Conservation (phyloP, 2,888 invertebrate genomes). For the Caenorhabditis afra region DNA sequence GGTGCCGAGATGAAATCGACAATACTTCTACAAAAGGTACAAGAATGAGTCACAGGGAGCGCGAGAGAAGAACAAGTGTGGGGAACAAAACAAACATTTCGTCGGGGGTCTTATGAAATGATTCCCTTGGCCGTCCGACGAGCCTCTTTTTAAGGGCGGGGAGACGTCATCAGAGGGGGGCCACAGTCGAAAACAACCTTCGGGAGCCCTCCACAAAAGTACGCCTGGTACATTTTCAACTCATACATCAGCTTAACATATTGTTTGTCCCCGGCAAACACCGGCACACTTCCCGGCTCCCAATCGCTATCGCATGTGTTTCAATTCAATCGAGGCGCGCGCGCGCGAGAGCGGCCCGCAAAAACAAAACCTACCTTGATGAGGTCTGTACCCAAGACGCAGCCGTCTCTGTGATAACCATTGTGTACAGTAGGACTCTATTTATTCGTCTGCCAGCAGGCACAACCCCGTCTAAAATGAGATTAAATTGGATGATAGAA, state of each 20-base stretch:
- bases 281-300: not conserved
- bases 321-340: slow-evolving; percentile 2
- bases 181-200: slow-evolving; percentile 7
- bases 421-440: slow-evolving; percentile 33
- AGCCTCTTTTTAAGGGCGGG: not conserved
- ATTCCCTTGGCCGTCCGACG: not conserved
- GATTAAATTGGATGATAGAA: slow-evolving; percentile 44
- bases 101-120: slow-evolving; percentile 39
- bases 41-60: not conserved
- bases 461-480: slow-evolving; percentile 38
- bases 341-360: no score
- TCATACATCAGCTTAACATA: slow-evolving; percentile 16
- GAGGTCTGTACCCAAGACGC: slow-evolving; percentile 61
- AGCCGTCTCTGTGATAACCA: slow-evolving; percentile 67
- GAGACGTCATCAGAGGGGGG: slow-evolving; percentile 19
- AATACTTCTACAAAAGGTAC: slow-evolving; percentile 51
- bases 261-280: slow-evolving; percentile 13
- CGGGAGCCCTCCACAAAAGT: not conserved
- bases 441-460: slow-evolving; percentile 24
- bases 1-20: slow-evolving; percentile 61
- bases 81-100: slow-evolving; percentile 37
- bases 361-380: slow-evolving; percentile 60
- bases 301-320: slow-evolving; percentile 13
- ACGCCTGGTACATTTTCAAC: slow-evolving; percentile 4
- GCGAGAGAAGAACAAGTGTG: slow-evolving; percentile 11